Conservation (phyloP, 2,888 invertebrate species). For the Rugalucina vietnamica region DNA sequence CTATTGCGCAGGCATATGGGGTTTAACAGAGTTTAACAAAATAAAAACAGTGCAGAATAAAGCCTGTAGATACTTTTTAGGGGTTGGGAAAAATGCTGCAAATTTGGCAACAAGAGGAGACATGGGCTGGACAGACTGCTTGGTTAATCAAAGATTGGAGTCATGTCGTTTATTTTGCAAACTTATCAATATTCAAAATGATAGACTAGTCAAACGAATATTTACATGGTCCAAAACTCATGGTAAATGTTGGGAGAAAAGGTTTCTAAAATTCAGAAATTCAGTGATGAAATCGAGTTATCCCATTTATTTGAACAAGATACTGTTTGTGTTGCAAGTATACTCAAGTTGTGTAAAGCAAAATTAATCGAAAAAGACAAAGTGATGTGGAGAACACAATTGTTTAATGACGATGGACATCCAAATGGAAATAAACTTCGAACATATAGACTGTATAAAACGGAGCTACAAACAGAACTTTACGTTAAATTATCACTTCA, state of each 20-base stretch:
- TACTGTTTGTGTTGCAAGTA: background rate
- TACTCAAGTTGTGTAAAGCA: background rate
- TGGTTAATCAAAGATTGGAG: background rate
- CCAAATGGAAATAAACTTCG: background rate
- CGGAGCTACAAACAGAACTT: background rate
- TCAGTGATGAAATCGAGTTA: background rate
- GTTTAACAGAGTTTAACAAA: background rate
- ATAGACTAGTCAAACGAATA: background rate
- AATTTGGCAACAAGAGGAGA: constrained; percentile 3
- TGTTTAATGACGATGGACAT: background rate
- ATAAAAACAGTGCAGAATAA: background rate
- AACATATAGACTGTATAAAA: background rate
- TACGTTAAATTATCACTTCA: background rate
- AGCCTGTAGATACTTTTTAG: constrained; percentile 8
- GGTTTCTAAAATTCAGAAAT: background rate
- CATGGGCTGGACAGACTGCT: constrained; percentile 19
- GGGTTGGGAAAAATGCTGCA: background rate
- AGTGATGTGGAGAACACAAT: background rate
- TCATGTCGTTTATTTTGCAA: constrained; percentile 7
- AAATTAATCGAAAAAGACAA: background rate
- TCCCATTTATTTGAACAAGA: background rate
- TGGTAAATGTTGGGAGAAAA: constrained; percentile 11
- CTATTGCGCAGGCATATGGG: constrained; percentile 18
- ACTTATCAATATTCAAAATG: background rate
- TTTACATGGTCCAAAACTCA: constrained; percentile 10